Conservation (phyloP, 1,140 invertebrate species). For the Sitodiplosis mosellana region DNA sequence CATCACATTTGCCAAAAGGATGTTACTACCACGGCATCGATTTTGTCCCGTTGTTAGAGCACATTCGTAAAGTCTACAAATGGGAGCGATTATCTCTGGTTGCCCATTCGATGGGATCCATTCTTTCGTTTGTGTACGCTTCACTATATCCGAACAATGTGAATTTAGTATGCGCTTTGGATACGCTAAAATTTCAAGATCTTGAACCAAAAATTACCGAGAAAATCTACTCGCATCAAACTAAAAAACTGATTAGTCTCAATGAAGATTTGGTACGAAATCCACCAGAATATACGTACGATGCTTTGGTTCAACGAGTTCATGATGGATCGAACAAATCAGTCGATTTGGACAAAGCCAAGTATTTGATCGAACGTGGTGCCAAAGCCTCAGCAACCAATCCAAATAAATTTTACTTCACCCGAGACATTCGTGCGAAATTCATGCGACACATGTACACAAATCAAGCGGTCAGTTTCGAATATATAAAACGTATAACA, state of each 20-base stretch:
- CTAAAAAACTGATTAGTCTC: no score
- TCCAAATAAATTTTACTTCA: conserved; percentile 39
- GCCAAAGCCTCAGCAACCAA: conserved; percentile 28
- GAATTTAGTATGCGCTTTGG: conserved; percentile 40
- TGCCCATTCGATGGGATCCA: conserved; percentile 46
- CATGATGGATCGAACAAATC: conserved; percentile 30
- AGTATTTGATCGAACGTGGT: conserved; percentile 36
- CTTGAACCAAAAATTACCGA: conserved; percentile 17
- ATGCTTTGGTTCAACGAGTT: conserved; percentile 34
- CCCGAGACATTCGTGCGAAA: conserved; percentile 36
- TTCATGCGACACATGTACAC: conserved; percentile 26
- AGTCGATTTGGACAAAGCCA: conserved; percentile 30
- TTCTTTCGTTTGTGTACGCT: conserved; percentile 34
- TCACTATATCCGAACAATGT: conserved; percentile 36
- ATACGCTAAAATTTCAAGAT: conserved; percentile 31
- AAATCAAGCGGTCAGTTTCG: conserved; percentile 12
- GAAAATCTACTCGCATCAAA: conserved; percentile 12
- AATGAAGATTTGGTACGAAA: conserved; percentile 17
- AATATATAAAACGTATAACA: no score
- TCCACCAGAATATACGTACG: conserved; percentile 36
- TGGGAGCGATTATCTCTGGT: conserved; percentile 49
- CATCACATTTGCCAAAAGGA: conserved; percentile 41
- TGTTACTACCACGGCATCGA: conserved; percentile 38
- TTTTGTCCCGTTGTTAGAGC: conserved; percentile 30
- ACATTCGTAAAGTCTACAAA: conserved; percentile 39